These are phyloP conservation scores for Hyposmocoma kahamanoa DNA, from an alignment of 1,140 invertebrate genomes.

Conservation along the genomic window DNA sequence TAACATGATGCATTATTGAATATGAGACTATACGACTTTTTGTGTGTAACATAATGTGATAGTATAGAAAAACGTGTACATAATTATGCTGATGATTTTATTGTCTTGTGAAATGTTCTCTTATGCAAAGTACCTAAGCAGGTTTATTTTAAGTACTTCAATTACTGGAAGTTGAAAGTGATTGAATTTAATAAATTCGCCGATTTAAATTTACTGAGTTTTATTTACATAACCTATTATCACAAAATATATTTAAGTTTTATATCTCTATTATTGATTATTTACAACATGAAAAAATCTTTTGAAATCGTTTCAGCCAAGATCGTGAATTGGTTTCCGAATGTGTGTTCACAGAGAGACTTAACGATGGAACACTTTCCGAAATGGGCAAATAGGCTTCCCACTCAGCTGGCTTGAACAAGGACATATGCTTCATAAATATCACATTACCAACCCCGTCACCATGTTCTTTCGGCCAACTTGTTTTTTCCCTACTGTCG, in stretches of 20 bases:
- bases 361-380: constrained; percentile 28
- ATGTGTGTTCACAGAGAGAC: constrained; percentile 26
- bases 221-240: constrained; percentile 21
- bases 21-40: constrained; percentile 15
- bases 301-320: constrained; percentile 38
- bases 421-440: constrained; percentile 22
- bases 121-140: constrained; percentile 56
- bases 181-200: constrained; percentile 73
- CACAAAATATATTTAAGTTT: neutral
- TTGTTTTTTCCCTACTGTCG: neutral
- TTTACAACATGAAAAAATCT: constrained; percentile 44
- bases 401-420: constrained; percentile 32
- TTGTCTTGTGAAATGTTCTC: constrained; percentile 36
- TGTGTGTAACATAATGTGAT: constrained; percentile 42
- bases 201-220: constrained; percentile 34
- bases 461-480: neutral
- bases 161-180: constrained; percentile 64
- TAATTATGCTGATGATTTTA: constrained; percentile 44
- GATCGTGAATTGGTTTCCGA: constrained; percentile 21
- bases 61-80: constrained; percentile 31
- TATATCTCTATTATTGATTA: constrained; percentile 7
- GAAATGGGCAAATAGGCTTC: constrained; percentile 21
- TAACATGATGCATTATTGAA: constrained; percentile 7
- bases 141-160: constrained; percentile 66
- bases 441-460: constrained; percentile 11